Conservation (phyloP, 2,113 vertebrate species). For the Oreocharis arfaki region DNA sequence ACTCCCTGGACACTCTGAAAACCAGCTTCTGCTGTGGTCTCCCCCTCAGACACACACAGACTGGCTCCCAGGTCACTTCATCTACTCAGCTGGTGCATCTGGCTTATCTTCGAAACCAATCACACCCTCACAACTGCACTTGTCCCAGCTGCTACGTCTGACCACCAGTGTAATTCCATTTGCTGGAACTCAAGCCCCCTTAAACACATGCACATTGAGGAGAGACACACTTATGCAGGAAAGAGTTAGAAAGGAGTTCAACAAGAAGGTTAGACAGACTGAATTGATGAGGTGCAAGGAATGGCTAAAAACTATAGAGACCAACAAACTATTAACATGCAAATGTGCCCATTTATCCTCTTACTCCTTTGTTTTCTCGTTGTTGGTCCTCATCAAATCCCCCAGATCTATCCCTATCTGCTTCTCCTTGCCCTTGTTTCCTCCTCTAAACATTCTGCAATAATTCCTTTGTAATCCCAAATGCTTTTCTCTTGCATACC, state of each 20-base stretch:
- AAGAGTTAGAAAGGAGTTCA: not conserved
- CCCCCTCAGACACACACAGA: not conserved
- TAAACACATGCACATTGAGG: not conserved
- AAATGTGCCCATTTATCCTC: not conserved
- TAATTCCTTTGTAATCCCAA: not conserved
- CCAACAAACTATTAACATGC: not conserved
- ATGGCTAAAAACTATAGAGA: not conserved
- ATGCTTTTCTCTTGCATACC: not conserved
- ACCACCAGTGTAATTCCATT: not conserved
- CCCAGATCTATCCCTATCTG: not conserved
- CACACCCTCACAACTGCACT: fast-evolving
- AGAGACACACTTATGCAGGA: not conserved
- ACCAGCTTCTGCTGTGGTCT: not conserved
- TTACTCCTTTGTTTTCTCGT: not conserved
- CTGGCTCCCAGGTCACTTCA: not conserved
- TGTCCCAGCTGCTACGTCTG: not conserved
- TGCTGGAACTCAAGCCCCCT: not conserved
- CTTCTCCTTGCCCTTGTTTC: not conserved
- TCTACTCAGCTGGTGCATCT: fast-evolving
- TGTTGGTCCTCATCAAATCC: not conserved
- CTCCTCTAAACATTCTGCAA: not conserved
- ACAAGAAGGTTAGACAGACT: not conserved
- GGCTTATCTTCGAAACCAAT: not conserved
- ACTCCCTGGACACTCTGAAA: not conserved
- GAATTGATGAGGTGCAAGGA: not conserved